Evolutionary conservation across 2,888 invertebrate genomes (phyloP), one percentile per base, ranked within the genome.

Genomic region (Heteromyza rotundicornis): DNA sequence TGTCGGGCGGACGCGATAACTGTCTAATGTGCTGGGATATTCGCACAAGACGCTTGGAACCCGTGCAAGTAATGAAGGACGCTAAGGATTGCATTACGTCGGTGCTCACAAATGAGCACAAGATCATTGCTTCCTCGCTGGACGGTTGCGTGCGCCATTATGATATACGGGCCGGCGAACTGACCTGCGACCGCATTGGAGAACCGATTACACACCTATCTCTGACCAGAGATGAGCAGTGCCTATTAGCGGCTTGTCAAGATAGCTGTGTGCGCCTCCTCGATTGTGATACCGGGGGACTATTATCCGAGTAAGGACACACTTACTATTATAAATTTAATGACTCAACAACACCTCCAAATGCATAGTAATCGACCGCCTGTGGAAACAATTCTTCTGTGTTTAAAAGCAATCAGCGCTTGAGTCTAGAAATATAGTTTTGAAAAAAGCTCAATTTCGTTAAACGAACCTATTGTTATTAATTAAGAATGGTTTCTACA

Each of bases 1-100:
- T 98, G 24, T 97, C 98, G 1, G 98, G 97, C 0, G 94, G 96
- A 12, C 88, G 94, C 57, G 99, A 99, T 82, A 95, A 97, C 76
- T 90, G 92, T 0, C 92, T 97, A 0, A 91, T 92, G 85, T 90
- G 92, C 70, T 99, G 97, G 96, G 98, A 99, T 81, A 85, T 89
- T 27, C 86, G 90, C 67, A 87, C 89, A 1, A 85, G 87, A 58
- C 87, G 87, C 57, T 84, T 88, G 55, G 90, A 91, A 61, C 92
- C 95, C 0, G 87, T 93, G 24, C 95, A 95, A 84, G 86, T 87
- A 23, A 84, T 99, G 77, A 91, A 92, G 81, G 97, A 99, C 70
- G 96, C 98, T 0, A 96, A 94, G 81, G 99, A 99, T 81, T 92
- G 94, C 68, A 89, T 94, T 66, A 92, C 91, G 1, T 88, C 89